A percentile compares a stretch with the other conserved stretches of the same genome.
These are phyloP conservation scores for Lamellibrachia luymesi DNA, from an alignment of 1,140 invertebrate genomes.

Conservation along the genomic window DNA sequence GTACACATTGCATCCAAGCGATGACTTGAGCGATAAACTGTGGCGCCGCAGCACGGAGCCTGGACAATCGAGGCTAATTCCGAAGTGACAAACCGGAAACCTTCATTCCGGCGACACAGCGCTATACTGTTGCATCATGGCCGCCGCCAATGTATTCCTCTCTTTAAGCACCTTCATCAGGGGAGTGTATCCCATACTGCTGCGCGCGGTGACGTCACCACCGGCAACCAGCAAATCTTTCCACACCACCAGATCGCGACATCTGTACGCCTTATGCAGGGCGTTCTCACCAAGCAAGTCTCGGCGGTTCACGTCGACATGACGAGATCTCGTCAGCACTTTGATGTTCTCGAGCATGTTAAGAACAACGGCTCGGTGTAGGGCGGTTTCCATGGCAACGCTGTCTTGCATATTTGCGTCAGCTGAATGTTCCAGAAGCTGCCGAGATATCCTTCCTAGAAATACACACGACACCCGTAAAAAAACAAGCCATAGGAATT, in stretches of 20 bases:
- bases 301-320: background rate
- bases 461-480: background rate
- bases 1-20: too few species aligned
- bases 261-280: conserved; percentile 2
- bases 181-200: background rate
- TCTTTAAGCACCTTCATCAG: background rate
- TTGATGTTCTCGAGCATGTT: conserved; percentile 14
- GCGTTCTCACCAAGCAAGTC: conserved; percentile 7
- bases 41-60: too few species aligned
- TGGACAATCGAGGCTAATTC: background rate
- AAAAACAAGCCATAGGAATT: background rate
- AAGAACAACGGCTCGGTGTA: conserved; percentile 12
- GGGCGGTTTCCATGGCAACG: conserved; percentile 9
- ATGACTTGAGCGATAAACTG: too few species aligned
- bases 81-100: background rate
- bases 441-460: background rate
- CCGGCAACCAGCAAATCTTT: background rate
- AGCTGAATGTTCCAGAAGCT: conserved; percentile 3
- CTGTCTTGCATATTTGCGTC: conserved; percentile 11
- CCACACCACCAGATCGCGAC: background rate
- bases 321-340: conserved; percentile 15
- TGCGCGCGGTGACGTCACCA: background rate
- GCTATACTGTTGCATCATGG: conserved; percentile 10
- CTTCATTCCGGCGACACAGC: background rate
- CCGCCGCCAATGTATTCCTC: background rate